Conservation (phyloP, 2,797 vertebrate genomes). For the Acipenser ruthenus region DNA sequence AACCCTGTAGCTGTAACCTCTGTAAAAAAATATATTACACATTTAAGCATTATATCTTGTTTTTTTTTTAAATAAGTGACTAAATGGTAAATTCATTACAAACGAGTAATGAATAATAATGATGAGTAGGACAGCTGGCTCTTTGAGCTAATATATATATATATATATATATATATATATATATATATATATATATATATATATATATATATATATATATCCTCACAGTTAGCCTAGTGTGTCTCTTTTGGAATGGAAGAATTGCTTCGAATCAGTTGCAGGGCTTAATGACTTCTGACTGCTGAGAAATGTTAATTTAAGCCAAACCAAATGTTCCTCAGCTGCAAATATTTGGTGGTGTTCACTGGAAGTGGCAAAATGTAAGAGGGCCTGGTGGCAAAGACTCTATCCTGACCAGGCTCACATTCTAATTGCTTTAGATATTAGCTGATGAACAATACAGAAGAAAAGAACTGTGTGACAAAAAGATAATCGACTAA, state of each 20-base stretch:
- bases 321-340: slow-evolving; percentile 69
- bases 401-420: slow-evolving; percentile 42
- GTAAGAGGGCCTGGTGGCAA: slow-evolving; percentile 70
- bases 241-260: slow-evolving; percentile 66
- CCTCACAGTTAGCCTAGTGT: slow-evolving; percentile 4
- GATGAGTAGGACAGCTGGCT: too few relatives aligned
- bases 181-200: too few relatives aligned
- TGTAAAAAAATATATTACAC: too few relatives aligned
- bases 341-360: slow-evolving; percentile 73
- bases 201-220: too few relatives aligned
- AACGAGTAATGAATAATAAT: too few relatives aligned
- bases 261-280: slow-evolving; percentile 66
- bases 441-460: slow-evolving; percentile 49
- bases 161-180: too few relatives aligned
- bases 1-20: too few relatives aligned
- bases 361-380: slow-evolving; percentile 67
- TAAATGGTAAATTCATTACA: too few relatives aligned
- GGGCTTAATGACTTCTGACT: slow-evolving; percentile 71
- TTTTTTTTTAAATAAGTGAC: too few relatives aligned
- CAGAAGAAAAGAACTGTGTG: slow-evolving; percentile 23
- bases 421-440: slow-evolving; percentile 46
- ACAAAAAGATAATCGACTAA: slow-evolving; percentile 44
- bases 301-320: slow-evolving; percentile 73
- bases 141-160: too few relatives aligned
- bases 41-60: too few relatives aligned